Percentiles rank a stretch among this genome's conserved stretches.
Evolutionary conservation across 2,888 invertebrate species (phyloP).

Genomic region (Xiphydria camelus): DNA sequence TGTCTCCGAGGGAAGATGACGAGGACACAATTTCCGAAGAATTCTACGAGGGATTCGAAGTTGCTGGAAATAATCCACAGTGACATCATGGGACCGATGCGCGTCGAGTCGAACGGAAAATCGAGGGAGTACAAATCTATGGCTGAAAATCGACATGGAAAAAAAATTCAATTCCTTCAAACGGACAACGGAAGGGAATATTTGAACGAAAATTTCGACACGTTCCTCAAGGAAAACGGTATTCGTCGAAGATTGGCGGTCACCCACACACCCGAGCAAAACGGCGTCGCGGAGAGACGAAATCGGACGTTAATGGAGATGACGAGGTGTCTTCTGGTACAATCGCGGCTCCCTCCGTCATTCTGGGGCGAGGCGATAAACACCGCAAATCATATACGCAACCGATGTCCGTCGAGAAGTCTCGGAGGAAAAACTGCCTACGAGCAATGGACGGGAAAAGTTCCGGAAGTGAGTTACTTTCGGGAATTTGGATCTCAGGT

Average conservation of each 20-base stretch:
- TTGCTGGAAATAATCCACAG: not conserved
- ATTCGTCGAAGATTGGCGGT: constrained; percentile 4
- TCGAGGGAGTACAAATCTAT: too few relatives aligned
- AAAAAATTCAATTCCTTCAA: too few relatives aligned
- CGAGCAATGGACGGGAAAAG: constrained; percentile 13
- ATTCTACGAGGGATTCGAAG: not conserved
- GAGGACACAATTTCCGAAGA: not conserved
- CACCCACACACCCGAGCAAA: constrained; percentile 7
- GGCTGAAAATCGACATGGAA: too few relatives aligned
- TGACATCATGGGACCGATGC: too few relatives aligned
- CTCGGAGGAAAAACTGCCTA: constrained; percentile 14
- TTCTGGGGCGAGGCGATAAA: constrained; percentile 21
- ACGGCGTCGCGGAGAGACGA: constrained; percentile 7
- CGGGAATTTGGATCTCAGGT: constrained; percentile 7
- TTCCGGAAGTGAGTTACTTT: constrained; percentile 10
- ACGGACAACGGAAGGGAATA: constrained; percentile 22
- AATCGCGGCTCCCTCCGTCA: constrained; percentile 2
- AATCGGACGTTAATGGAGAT: constrained; percentile 5
- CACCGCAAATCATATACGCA: constrained; percentile 16
- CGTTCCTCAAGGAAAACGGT: constrained; percentile 2
- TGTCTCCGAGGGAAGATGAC: not conserved
- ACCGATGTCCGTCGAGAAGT: constrained; percentile 15
- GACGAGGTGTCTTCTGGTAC: constrained; percentile 9
- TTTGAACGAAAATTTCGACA: constrained; percentile 4
- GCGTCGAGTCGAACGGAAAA: too few relatives aligned